Percentiles rank a stretch among this genome's conserved stretches.
phyloP scores from a whole-genome alignment of 2,888 invertebrate genomes.

The Sisyra terminalis region DNA sequence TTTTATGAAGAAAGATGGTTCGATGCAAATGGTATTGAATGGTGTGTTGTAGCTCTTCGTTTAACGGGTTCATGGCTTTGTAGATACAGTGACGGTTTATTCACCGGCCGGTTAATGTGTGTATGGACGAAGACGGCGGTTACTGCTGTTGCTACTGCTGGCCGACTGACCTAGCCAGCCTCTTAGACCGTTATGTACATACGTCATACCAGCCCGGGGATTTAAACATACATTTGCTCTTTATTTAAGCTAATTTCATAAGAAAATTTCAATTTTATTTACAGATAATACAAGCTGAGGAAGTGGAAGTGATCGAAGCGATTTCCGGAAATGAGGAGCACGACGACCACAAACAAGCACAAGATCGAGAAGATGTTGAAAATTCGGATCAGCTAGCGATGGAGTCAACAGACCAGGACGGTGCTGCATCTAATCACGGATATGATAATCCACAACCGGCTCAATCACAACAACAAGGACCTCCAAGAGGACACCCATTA shows the following conservation, averaged over 20 bases:
- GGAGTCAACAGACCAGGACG: constrained; percentile 49
- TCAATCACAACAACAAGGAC: constrained; percentile 11
- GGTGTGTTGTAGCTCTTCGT: not conserved
- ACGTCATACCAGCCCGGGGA: constrained; percentile 12
- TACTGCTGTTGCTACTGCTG: constrained; percentile 17
- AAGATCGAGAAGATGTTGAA: constrained; percentile 38
- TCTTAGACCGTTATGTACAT: constrained; percentile 20
- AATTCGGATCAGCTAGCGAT: constrained; percentile 54
- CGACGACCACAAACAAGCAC: constrained; percentile 32
- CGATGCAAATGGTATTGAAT: not conserved
- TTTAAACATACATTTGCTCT: not conserved
- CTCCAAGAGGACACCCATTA: constrained; percentile 29
- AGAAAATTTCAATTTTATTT: not conserved
- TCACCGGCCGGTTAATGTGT: constrained; percentile 2
- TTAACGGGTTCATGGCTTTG: not conserved
- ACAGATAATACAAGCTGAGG: constrained; percentile 25
- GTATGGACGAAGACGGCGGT: too few relatives aligned
- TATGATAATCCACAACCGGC: constrained; percentile 21
- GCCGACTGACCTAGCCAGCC: constrained; percentile 25
- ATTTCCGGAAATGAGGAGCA: constrained; percentile 32
- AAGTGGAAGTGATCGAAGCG: constrained; percentile 47
- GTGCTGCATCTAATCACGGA: constrained; percentile 31
- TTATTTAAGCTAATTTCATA: not conserved
- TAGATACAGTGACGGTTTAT: not conserved
- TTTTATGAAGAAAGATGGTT: not conserved